These are phyloP conservation scores for Struthio camelus DNA, from an alignment of 2,113 vertebrate genomes.

Conservation along the genomic window DNA sequence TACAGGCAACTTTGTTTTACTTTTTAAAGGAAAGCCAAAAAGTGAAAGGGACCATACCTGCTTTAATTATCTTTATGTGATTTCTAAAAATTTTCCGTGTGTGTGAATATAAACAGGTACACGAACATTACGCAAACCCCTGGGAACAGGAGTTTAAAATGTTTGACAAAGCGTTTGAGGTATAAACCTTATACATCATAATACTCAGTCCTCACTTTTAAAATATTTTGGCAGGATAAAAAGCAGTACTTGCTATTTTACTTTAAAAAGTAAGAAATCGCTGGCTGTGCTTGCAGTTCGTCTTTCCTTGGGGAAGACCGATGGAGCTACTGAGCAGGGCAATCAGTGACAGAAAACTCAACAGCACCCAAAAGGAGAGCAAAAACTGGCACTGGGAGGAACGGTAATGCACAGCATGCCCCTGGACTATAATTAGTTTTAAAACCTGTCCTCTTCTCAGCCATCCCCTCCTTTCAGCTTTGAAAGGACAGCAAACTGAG, in stretches of 20 bases:
- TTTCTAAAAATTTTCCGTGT: not conserved
- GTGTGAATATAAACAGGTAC: not conserved
- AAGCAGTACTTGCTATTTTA: not conserved
- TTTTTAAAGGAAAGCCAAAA: not conserved
- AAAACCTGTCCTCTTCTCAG: not conserved
- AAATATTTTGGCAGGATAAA: not conserved
- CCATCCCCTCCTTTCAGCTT: not conserved
- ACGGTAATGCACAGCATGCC: not conserved
- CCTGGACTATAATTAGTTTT: not conserved
- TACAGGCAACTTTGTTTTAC: not conserved
- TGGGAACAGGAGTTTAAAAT: not conserved
- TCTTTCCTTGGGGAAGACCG: not conserved
- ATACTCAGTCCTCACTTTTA: not conserved
- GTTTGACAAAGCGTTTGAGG: not conserved
- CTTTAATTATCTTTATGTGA: not conserved
- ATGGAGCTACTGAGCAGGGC: not conserved
- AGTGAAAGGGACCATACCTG: not conserved
- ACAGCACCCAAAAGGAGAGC: not conserved
- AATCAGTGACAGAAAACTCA: not conserved
- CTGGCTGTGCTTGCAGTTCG: not conserved
- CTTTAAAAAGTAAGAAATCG: not conserved
- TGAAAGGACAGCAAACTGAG: not conserved
- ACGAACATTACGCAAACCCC: not conserved
- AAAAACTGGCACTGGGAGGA: not conserved
- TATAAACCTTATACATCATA: not conserved